These are phyloP conservation scores for Ceryle rudis DNA, from an alignment of 2,797 vertebrate species.

Conservation along the genomic window DNA sequence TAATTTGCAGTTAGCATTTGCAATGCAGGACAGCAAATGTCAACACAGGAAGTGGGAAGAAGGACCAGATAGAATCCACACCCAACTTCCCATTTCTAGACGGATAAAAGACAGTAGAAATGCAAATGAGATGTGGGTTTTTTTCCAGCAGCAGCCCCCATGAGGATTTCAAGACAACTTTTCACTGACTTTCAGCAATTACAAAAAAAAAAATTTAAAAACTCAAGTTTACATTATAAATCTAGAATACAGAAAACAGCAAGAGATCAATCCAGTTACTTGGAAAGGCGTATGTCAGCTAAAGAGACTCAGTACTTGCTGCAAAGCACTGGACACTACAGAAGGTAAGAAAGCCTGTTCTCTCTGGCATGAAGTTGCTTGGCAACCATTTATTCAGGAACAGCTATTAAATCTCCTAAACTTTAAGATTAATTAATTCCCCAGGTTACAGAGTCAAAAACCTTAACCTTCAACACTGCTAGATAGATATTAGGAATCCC, in stretches of 20 bases:
- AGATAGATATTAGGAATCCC: neutral
- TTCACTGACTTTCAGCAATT: neutral
- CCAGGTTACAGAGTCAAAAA: neutral
- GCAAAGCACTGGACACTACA: neutral
- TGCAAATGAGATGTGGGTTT: neutral
- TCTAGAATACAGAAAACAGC: neutral
- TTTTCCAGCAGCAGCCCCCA: neutral
- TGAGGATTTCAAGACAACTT: neutral
- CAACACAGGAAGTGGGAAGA: neutral
- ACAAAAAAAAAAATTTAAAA: neutral
- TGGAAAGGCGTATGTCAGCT: neutral
- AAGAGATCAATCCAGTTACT: neutral
- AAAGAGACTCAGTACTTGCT: neutral
- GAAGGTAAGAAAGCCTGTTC: neutral
- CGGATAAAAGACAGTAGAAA: neutral
- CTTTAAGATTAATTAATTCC: neutral
- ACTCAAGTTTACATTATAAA: neutral
- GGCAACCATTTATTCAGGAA: constrained; percentile 21
- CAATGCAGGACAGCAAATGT: neutral
- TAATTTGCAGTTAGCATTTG: neutral
- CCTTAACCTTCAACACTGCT: neutral
- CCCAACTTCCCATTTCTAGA: neutral
- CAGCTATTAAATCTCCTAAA: neutral
- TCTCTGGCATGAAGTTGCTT: neutral
- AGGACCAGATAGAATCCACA: neutral